phyloP scores from a whole-genome alignment of 2,888 invertebrate species.

The Sthenelais limicola region DNA sequence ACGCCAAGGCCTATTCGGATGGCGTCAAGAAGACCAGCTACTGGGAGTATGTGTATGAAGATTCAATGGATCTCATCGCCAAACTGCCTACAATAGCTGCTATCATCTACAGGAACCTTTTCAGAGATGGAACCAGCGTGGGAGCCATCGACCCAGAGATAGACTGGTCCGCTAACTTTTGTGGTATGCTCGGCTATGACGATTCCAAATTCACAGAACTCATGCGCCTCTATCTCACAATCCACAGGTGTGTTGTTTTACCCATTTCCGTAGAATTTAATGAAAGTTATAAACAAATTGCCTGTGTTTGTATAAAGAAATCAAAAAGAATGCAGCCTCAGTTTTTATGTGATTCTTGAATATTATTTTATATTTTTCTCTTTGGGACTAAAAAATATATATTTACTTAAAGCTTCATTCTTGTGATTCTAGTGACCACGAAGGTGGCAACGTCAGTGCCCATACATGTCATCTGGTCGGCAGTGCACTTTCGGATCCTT shows the following conservation, averaged over 20 bases:
- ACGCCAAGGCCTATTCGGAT: conserved; percentile 89
- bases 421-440: conserved; percentile 83
- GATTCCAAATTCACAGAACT: conserved; percentile 88
- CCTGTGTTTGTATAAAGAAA: too few relatives aligned
- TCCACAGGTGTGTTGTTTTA: conserved; percentile 79
- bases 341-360: too few relatives aligned
- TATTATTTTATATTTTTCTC: too few relatives aligned
- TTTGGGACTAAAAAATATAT: too few relatives aligned
- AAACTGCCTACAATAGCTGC: conserved; percentile 95
- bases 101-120: conserved; percentile 91
- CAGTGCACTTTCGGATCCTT: conserved; percentile 94
- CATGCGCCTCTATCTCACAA: conserved; percentile 92
- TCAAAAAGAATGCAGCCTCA: too few relatives aligned
- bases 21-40: conserved; percentile 91
- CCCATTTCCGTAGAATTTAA: too few relatives aligned
- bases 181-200: conserved; percentile 87
- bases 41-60: conserved; percentile 95
- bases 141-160: conserved; percentile 90
- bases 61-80: conserved; percentile 94
- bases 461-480: conserved; percentile 95
- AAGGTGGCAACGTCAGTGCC: conserved; percentile 96
- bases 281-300: too few relatives aligned
- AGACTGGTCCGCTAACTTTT: conserved; percentile 95
- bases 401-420: too few relatives aligned
- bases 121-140: conserved; percentile 86